Conservation (phyloP, 2,888 invertebrate species). For the Drosophila quinaria region DNA sequence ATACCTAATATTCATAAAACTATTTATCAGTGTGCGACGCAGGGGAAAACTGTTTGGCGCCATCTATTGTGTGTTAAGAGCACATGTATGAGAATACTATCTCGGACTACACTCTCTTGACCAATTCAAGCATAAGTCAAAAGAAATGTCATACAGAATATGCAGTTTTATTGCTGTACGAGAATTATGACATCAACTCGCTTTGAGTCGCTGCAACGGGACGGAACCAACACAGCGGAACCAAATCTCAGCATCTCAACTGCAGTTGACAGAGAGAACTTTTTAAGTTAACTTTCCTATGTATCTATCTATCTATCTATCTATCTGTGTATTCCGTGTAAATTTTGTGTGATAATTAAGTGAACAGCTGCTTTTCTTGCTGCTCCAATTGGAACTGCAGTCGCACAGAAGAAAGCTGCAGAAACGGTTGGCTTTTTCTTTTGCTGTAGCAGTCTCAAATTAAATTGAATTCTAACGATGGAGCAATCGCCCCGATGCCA, state of each 20-base stretch:
- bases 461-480: constrained; percentile 36
- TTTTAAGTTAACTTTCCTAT: constrained; percentile 17
- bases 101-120: background rate
- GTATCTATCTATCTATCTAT: background rate
- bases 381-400: constrained; percentile 50
- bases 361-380: constrained; percentile 18
- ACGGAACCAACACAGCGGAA: constrained; percentile 24
- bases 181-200: constrained; percentile 23
- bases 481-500: constrained; percentile 32
- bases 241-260: constrained; percentile 17
- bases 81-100: background rate
- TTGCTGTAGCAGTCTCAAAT: constrained; percentile 34
- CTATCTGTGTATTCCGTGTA: background rate
- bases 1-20: background rate
- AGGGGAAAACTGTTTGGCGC: background rate
- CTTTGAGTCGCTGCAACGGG: constrained; percentile 1
- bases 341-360: constrained; percentile 8
- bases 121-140: background rate
- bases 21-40: background rate
- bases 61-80: background rate
- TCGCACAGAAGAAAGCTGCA: constrained; percentile 37
- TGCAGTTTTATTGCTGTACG: background rate
- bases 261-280: constrained; percentile 6
- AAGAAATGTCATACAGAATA: constrained; percentile 5
- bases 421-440: constrained; percentile 30